These are phyloP conservation scores for Drosophila multiciliata DNA, from an alignment of 2,888 invertebrate genomes.

Conservation along the genomic window DNA sequence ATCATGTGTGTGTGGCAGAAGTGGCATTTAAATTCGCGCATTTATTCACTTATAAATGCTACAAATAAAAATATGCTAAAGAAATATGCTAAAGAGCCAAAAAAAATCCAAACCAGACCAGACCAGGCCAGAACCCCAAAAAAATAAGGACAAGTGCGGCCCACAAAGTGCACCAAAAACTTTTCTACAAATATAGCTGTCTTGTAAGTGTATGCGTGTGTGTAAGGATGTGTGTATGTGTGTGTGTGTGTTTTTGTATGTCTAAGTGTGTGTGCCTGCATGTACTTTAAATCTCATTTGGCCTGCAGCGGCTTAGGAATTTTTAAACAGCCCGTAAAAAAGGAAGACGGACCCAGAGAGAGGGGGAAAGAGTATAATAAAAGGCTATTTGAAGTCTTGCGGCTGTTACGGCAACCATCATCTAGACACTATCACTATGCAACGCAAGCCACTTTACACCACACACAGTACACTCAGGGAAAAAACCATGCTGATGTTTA, in stretches of 20 bases:
- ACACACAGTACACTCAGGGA: slow-evolving; percentile 16
- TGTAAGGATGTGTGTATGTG: slow-evolving; percentile 24
- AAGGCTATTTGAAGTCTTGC: slow-evolving; percentile 54
- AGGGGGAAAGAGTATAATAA: slow-evolving; percentile 21
- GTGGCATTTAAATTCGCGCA: slow-evolving; percentile 80
- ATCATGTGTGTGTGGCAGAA: slow-evolving; percentile 61
- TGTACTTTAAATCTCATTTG: slow-evolving; percentile 77
- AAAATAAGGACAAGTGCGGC: slow-evolving; percentile 72
- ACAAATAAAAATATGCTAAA: slow-evolving; percentile 77
- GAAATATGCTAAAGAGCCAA: slow-evolving; percentile 74
- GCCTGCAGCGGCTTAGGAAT: slow-evolving; percentile 71
- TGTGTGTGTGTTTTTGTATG: slow-evolving; percentile 13
- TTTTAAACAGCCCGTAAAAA: slow-evolving; percentile 42
- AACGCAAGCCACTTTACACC: slow-evolving; percentile 71
- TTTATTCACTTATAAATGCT: slow-evolving; percentile 80
- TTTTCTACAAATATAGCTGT: slow-evolving; percentile 51
- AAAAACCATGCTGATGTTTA: not conserved
- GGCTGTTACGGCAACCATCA: slow-evolving; percentile 59
- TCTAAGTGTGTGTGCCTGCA: slow-evolving; percentile 35
- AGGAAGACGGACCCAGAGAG: slow-evolving; percentile 12
- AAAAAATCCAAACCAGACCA: slow-evolving; percentile 38
- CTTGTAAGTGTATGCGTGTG: slow-evolving; percentile 17
- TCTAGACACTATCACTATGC: slow-evolving; percentile 73
- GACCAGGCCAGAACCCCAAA: slow-evolving; percentile 41
- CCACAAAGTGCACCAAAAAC: slow-evolving; percentile 59